These are phyloP conservation scores for Musca vetustissima DNA, from an alignment of 1,140 invertebrate species.

Conservation along the genomic window DNA sequence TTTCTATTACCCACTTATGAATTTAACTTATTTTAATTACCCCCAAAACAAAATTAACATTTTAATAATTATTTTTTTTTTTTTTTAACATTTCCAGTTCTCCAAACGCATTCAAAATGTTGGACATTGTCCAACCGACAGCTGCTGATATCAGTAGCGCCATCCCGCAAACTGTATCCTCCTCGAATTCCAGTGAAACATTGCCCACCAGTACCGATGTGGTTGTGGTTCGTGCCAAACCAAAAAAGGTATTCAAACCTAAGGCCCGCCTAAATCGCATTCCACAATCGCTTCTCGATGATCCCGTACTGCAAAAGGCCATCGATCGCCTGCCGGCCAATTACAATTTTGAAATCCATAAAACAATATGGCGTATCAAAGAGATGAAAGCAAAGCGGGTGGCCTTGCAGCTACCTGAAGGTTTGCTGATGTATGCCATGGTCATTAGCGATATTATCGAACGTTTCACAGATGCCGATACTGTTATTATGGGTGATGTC, in stretches of 20 bases:
- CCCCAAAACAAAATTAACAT: no score
- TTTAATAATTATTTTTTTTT: not conserved
- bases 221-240: conserved; percentile 74
- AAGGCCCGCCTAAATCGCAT: conserved; percentile 74
- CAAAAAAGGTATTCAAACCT: conserved; percentile 76
- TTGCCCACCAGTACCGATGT: conserved; percentile 41
- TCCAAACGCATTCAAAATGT: not conserved
- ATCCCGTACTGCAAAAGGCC: conserved; percentile 74
- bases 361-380: conserved; percentile 95
- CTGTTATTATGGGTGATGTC: conserved; percentile 95
- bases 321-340: conserved; percentile 81
- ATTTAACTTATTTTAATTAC: no score
- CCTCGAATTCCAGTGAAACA: not conserved
- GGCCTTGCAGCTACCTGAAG: conserved; percentile 97
- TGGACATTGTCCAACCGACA: conserved; percentile 8
- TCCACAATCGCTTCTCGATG: conserved; percentile 79
- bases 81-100: not conserved
- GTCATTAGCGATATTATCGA: conserved; percentile 94
- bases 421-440: conserved; percentile 86
- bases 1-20: no score
- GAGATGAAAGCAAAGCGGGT: conserved; percentile 82
- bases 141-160: not conserved
- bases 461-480: conserved; percentile 88
- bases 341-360: conserved; percentile 99
- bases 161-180: not conserved